Percentiles rank a stretch among this genome's conserved stretches.
Evolutionary conservation across 2,797 vertebrate species (phyloP).

Genomic region (Sebastes paucispinis): DNA sequence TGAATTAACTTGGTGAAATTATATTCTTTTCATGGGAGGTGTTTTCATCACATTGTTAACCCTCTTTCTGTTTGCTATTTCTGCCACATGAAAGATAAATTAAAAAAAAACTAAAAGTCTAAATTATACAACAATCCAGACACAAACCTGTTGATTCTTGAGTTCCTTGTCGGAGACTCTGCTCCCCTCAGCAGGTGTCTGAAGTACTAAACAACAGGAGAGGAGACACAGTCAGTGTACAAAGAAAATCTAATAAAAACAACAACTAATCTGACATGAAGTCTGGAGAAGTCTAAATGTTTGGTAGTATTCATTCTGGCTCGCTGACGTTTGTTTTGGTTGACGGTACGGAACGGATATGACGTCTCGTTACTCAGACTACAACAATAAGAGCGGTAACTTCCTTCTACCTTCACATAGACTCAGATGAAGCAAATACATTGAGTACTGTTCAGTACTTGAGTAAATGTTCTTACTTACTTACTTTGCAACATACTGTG

Average conservation of each 20-base stretch:
- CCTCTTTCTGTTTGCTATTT: neutral
- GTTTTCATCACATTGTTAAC: neutral
- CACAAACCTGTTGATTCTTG: constrained; percentile 89
- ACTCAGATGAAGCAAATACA: too few relatives aligned
- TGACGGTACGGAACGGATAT: too few relatives aligned
- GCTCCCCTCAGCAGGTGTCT: constrained; percentile 91
- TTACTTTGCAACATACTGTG: neutral
- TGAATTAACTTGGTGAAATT: neutral
- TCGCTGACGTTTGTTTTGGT: too few relatives aligned
- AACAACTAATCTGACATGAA: too few relatives aligned
- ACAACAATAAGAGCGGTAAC: too few relatives aligned
- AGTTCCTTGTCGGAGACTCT: constrained; percentile 90
- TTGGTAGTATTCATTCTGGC: too few relatives aligned
- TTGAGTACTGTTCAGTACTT: too few relatives aligned
- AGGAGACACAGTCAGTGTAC: neutral
- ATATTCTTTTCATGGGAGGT: neutral
- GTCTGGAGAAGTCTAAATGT: too few relatives aligned
- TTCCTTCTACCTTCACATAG: too few relatives aligned
- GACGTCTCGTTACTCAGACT: too few relatives aligned
- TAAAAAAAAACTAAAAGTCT: neutral
- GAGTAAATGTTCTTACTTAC: too few relatives aligned
- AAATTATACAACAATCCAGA: neutral
- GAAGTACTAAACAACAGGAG: constrained; percentile 87
- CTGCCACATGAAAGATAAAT: neutral
- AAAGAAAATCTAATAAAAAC: neutral